Evolutionary conservation across 2,797 vertebrate species (phyloP).

Genomic region (Adrianichthys oophorus): DNA sequence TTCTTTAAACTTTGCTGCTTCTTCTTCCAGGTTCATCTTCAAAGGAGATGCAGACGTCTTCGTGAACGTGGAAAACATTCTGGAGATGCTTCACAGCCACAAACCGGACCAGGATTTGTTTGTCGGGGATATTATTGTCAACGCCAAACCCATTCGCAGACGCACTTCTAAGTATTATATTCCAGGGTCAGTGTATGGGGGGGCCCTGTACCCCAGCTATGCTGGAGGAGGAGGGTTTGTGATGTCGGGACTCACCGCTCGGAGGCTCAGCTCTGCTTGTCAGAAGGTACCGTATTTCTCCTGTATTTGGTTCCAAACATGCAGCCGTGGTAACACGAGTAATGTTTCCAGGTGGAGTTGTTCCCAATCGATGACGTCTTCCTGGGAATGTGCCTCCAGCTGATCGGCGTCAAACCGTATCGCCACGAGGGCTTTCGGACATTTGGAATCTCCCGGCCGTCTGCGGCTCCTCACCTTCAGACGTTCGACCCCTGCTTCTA

Average conservation of each 20-base stretch:
- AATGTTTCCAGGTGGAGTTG: constrained; percentile 83
- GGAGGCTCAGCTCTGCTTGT: constrained; percentile 84
- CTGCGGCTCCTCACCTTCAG: constrained; percentile 90
- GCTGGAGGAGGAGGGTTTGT: constrained; percentile 94
- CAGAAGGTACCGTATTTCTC: constrained; percentile 66
- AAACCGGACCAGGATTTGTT: constrained; percentile 83
- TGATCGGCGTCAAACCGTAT: constrained; percentile 84
- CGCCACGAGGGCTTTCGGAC: constrained; percentile 93
- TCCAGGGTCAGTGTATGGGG: constrained; percentile 89
- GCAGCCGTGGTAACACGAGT: background rate
- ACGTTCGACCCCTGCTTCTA: constrained; percentile 97
- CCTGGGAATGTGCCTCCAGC: constrained; percentile 96
- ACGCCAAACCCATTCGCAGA: constrained; percentile 88
- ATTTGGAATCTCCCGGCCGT: constrained; percentile 91
- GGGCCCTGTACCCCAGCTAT: constrained; percentile 86
- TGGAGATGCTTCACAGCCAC: constrained; percentile 84
- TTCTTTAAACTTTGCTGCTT: background rate
- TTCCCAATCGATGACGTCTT: constrained; percentile 98
- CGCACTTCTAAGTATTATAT: constrained; percentile 92
- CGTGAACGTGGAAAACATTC: constrained; percentile 91
- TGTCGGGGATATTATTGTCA: constrained; percentile 91
- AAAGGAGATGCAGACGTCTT: constrained; percentile 95
- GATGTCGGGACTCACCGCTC: constrained; percentile 87
- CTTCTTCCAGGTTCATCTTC: constrained; percentile 84
- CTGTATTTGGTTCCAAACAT: background rate